A percentile compares a stretch with the other conserved stretches of the same genome.
phyloP scores from a whole-genome alignment of 92 coral and sea anemone species.

The Anthopleura xanthogrammica region DNA sequence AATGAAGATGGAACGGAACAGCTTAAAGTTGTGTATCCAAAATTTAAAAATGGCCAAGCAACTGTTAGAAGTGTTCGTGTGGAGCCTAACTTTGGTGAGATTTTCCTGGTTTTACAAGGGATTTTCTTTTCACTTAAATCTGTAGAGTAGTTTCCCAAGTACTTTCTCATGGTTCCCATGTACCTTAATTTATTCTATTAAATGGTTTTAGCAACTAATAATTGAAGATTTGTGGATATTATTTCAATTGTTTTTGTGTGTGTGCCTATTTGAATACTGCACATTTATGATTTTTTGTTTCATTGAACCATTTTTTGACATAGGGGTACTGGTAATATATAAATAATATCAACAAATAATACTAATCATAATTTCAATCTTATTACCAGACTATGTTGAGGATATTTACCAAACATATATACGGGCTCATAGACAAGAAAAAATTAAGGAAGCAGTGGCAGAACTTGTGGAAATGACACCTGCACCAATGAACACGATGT shows the following conservation, averaged over 20 bases:
- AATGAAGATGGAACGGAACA: conserved; percentile 2
- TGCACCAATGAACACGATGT: not conserved
- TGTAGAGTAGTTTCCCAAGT: no score
- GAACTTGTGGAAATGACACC: conserved; percentile 4
- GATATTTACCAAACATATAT: not conserved
- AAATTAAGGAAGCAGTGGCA: not conserved
- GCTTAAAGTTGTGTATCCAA: not conserved
- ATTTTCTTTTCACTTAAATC: no score
- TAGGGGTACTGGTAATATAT: no score
- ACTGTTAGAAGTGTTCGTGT: conserved; percentile 3
- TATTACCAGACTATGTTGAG: conserved; percentile 6
- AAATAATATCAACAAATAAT: not conserved
- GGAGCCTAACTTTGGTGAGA: not conserved
- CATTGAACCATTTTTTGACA: no score
- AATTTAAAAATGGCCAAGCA: conserved; percentile 4
- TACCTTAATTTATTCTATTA: no score
- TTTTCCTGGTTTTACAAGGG: no score
- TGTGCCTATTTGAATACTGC: no score
- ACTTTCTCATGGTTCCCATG: no score
- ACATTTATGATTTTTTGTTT: no score
- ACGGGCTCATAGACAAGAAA: not conserved
- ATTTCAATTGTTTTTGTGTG: no score
- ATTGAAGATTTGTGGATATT: no score
- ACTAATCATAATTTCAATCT: not conserved
- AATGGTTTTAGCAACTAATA: no score